These are phyloP conservation scores for Burhinus bistriatus DNA, from an alignment of 2,113 vertebrate genomes.

Conservation along the genomic window DNA sequence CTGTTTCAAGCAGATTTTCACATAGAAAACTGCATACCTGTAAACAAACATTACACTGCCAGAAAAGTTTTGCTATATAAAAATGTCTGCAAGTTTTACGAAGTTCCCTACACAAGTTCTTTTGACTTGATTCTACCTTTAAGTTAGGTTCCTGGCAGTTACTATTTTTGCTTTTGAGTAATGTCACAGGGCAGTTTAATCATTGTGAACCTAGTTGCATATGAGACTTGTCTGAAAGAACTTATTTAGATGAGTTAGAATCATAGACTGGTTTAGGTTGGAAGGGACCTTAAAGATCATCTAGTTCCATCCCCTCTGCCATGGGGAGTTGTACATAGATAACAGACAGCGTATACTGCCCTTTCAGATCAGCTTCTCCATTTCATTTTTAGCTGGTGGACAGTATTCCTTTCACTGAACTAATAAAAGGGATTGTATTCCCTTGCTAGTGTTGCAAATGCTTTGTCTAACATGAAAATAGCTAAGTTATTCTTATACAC, in stretches of 20 bases:
- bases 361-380: not conserved
- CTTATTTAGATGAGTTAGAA: not conserved
- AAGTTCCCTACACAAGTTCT: not conserved
- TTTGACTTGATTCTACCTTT: not conserved
- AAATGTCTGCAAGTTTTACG: not conserved
- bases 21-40: fast-evolving
- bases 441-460: not conserved
- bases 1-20: not conserved
- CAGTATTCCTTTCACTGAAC: not conserved
- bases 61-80: not conserved
- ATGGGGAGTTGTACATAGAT: not conserved
- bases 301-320: too few species aligned
- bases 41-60: not conserved
- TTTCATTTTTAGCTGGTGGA: not conserved
- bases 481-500: not conserved
- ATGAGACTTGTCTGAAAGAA: not conserved
- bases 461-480: not conserved
- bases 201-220: not conserved
- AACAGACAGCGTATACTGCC: not conserved
- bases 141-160: not conserved
- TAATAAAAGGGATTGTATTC: not conserved
- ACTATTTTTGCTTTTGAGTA: not conserved
- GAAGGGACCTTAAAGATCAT: too few species aligned
- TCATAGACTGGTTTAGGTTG: too few species aligned
- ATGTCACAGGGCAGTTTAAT: not conserved